Base-by-base conservation (phyloP, 2,797 vertebrate species). In the Crossoptilon crossoptilon region DNA sequence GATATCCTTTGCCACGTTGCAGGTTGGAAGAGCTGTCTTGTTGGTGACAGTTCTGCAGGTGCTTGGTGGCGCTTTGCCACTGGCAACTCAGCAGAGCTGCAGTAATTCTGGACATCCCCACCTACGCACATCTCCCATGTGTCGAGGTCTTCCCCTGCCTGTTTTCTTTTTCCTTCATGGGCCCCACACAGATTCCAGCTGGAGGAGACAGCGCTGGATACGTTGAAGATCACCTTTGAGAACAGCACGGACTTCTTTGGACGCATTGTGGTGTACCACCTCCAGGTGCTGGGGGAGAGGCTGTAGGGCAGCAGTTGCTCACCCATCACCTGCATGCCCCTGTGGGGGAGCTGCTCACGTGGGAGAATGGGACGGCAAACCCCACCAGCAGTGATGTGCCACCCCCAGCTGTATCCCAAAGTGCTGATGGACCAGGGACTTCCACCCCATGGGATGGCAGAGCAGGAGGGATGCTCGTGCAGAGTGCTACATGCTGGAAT, bases 191-290 rank as follows among this genome's bases (percentile, higher is more conserved):
- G 97, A 63, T 99, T 99, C 98, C 97, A 97, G 95, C 98, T 99
- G 96, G 96, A 98, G 76, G 97, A 98, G 94, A 96, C 97, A 4
- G 96, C 97, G 55, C 93, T 98, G 90, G 98, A 98, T 46, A 98
- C 95, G 96, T 96, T 99, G 95, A 99, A 98, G 97, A 98, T 99
- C 98, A 98, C 98, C 10, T 99, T 99, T 95, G 98, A 98, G 95
- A 98, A 98, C 94, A 98, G 98, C 96, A 97, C 98, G 0, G 99
- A 99, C 97, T 99, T 99, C 97, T 99, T 99, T 59, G 99, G 99
- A 59, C 98, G 99, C 77, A 97, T 99, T 33, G 97, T 99, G 94
- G 94, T 99, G 97, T 99, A 99, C 84, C 98, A 98, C 94, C 97
- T 99, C 46, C 97, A 98, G 5, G 93, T 99, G 97, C 97, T 99